Base-by-base conservation (phyloP, 1,140 invertebrate species). In the Aphaenogaster floridana region DNA sequence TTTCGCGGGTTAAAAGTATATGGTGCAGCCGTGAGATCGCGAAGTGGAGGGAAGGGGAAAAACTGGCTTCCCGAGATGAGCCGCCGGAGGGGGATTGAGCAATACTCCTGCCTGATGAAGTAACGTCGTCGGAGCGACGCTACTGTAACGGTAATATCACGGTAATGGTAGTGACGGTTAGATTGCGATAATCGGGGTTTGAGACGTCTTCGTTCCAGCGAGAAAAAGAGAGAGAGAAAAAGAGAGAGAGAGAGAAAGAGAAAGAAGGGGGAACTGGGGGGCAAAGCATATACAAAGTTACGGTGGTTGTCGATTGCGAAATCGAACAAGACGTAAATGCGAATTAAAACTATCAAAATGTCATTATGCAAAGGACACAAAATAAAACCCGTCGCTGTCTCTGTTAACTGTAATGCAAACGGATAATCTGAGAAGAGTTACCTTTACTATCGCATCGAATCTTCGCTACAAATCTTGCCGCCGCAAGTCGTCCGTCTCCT, bases 71-170 rank as follows among this genome's bases (percentile, higher is more conserved):
- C 7, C 68, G 71, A 90, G 88, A 89, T 89, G 84, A 90, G 57
- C 84, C 71, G 50, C 36, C 36, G 50, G 66, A 54, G 68, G 72
- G 7, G 7, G n/a, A 87, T 90, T 90, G 88, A 52, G 89, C 76
- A 90, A 90, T 39, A 34, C 21, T 74, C 9, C 4, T 45, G 59
- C 7, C 42, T 34, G 87, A 90, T 90, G 89, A 74, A 87, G 88
- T 61, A 89, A 90, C 39, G 28, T 66, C 61, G 54, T 54, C 17
- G 80, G 21, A 76, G 74, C 54, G 84, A 89, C 76, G 89, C 89
- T 90, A 90, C 89, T 89, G 89, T 89, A 90, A 86, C 68, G 69
- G 80, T 83, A 83, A 83, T 83, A 83, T 83, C 52, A 48, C 42
- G 39, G 52, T 83, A 83, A 83, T 83, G 28, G 52, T 72, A 59